Evolutionary conservation across 1,140 invertebrate genomes (phyloP), one percentile per base, ranked within the genome.

Genomic region (Sycophila sp.): DNA sequence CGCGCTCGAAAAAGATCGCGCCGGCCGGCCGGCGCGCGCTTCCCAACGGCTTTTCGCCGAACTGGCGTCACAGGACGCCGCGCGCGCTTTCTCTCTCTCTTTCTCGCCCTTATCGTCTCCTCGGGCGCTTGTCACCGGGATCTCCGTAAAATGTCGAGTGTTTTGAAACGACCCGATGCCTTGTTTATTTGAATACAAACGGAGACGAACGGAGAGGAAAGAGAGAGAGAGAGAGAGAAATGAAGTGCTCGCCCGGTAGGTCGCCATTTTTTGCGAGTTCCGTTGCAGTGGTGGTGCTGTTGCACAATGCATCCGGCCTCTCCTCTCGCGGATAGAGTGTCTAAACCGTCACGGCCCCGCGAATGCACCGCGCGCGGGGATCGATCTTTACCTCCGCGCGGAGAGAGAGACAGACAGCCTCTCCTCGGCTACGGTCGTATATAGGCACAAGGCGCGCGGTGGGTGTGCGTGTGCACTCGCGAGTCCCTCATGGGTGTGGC

Each of bases 11-110:
- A 24, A 32, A 53, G 22, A 36, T 17, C 10, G 24, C n/a, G 56
- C 59, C 49, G 67, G 72, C 75, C 76, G 74, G 75, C 73, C 72
- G 74, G 76, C 69, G 53, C 65, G 65, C 30, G 34, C 74, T 60
- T 67, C n/a, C n/a, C 63, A 75, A 75, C 72, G 74, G 74, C 63
- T 75, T 73, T 74, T 75, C 58, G 28, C 55, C 49, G 11, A 22
- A 72, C 15, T n/a, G 10, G 17, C 30, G 11, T 30, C 69, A 71
- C 72, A 63, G 72, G 71, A 68, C 67, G 40, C n/a, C n/a, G n/a
- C n/a, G n/a, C n/a, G n/a, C n/a, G n/a, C n/a, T n/a, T 47, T 47
- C 42, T 47, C 19, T 47, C 24, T 47, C 34, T 42, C 62, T 11
- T 2, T 32, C 38, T 40, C 64, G 58, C 69, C 70, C 42, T 65